Evolutionary conservation across 1,140 invertebrate species (phyloP).

Genomic region (Yoshiicerus persimilis): DNA sequence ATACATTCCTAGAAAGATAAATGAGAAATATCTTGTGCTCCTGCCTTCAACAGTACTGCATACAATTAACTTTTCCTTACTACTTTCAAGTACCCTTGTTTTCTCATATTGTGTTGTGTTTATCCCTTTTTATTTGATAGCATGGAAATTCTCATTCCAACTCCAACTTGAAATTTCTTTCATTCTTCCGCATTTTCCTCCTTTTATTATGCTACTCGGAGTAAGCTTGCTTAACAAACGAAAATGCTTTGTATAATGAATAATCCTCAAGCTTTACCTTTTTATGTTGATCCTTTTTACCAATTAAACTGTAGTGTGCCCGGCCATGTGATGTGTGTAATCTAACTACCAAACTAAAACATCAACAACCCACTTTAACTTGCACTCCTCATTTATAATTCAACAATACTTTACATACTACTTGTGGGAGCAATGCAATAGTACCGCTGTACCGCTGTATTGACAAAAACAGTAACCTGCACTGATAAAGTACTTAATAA

Average conservation of each 20-base stretch:
- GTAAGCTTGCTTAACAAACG: neutral
- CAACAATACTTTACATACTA: neutral
- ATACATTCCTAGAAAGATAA: neutral
- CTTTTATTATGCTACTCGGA: neutral
- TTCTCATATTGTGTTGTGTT: too few relatives aligned
- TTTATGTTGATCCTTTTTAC: neutral
- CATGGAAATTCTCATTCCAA: too few relatives aligned
- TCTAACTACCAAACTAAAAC: neutral
- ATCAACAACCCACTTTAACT: neutral
- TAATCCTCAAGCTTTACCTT: neutral
- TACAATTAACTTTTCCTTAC: neutral
- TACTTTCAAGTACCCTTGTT: neutral
- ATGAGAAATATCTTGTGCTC: neutral
- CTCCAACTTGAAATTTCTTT: neutral
- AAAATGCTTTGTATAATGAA: neutral
- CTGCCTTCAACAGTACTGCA: too few relatives aligned
- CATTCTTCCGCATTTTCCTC: neutral
- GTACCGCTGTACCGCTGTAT: too few relatives aligned
- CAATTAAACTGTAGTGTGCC: neutral
- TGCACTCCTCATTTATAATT: neutral
- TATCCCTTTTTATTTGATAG: too few relatives aligned
- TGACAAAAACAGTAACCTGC: too few relatives aligned
- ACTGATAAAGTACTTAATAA: neutral
- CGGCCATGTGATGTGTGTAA: neutral
- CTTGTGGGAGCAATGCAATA: too few relatives aligned